phyloP scores from a whole-genome alignment of 2,113 vertebrate species.

The Cryptomyrus ogoouensis region DNA sequence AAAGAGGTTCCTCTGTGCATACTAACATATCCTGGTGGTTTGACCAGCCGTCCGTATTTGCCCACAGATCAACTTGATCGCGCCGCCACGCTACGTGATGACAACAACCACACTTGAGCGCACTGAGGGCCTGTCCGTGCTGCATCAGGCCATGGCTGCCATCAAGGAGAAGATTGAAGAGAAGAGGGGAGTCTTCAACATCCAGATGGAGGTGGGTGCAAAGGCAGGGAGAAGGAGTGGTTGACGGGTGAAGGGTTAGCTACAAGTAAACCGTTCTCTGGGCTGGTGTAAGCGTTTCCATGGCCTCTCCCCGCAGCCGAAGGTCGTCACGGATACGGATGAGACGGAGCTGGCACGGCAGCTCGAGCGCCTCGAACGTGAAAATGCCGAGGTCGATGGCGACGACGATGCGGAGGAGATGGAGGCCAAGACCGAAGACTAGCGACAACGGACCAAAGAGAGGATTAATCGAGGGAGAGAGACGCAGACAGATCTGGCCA shows the following conservation, averaged over 20 bases:
- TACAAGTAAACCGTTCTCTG: not conserved
- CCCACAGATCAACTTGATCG: slow-evolving; percentile 91
- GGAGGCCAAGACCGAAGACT: slow-evolving; percentile 96
- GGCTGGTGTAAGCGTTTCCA: not conserved
- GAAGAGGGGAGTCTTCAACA: slow-evolving; percentile 94
- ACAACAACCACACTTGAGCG: slow-evolving; percentile 95
- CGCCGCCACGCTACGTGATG: slow-evolving; percentile 97
- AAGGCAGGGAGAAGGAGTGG: slow-evolving; percentile 2
- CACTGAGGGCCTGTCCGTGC: slow-evolving; percentile 91
- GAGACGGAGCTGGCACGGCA: slow-evolving; percentile 93
- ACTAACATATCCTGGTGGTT: not conserved
- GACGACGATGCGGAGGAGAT: slow-evolving; percentile 94
- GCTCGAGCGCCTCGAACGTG: slow-evolving; percentile 87
- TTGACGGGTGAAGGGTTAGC: not conserved
- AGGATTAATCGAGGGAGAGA: slow-evolving; percentile 18
- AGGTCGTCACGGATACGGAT: slow-evolving; percentile 95
- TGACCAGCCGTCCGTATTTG: not conserved
- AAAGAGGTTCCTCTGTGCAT: not conserved
- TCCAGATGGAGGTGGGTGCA: slow-evolving; percentile 87
- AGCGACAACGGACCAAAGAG: slow-evolving; percentile 32
- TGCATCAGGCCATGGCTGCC: slow-evolving; percentile 95
- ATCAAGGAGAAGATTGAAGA: slow-evolving; percentile 98
- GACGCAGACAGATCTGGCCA: slow-evolving; percentile 30
- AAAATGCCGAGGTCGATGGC: slow-evolving; percentile 95
- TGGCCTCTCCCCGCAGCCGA: slow-evolving; percentile 66